These are phyloP conservation scores for Frankliniella intonsa DNA, from an alignment of 2,888 invertebrate genomes.

Conservation along the genomic window DNA sequence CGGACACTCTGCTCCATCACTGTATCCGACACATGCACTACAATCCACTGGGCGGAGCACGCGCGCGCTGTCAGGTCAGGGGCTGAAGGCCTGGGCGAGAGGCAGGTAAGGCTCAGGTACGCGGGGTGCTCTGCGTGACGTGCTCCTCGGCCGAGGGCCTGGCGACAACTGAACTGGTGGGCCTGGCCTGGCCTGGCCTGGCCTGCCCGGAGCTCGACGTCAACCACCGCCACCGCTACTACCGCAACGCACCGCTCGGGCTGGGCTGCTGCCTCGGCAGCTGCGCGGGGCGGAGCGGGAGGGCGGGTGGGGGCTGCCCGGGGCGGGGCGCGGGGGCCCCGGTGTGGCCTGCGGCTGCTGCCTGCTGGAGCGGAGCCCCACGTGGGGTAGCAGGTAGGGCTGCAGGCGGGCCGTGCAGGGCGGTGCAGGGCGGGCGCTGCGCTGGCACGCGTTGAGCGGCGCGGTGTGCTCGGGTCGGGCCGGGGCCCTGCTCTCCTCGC, in stretches of 20 bases:
- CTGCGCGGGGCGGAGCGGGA: not conserved
- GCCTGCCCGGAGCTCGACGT: not conserved
- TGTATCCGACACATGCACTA: slow-evolving; percentile 1
- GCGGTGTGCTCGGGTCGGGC: not conserved
- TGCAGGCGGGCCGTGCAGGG: no score
- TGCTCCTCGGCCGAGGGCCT: slow-evolving; percentile 7
- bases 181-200: not conserved
- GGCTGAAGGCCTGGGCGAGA: not conserved
- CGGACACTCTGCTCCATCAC: slow-evolving; percentile 4
- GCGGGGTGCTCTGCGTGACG: not conserved
- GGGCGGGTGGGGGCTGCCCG: not conserved
- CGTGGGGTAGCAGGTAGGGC: no score
- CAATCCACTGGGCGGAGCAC: not conserved
- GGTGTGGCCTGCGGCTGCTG: not conserved
- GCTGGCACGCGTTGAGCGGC: not conserved
- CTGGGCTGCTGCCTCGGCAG: no score
- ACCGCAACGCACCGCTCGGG: not conserved
- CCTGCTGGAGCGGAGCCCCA: not conserved
- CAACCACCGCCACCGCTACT: not conserved
- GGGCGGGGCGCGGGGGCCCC: not conserved
- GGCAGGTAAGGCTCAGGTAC: not conserved
- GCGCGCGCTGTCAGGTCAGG: not conserved
- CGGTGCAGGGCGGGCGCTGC: no score
- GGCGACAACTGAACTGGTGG: slow-evolving; percentile 5
- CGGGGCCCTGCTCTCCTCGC: not conserved